Evolutionary conservation across 2,113 vertebrate genomes (phyloP), one percentile per base, ranked within the genome.

Genomic region (Amphiprion percula): DNA sequence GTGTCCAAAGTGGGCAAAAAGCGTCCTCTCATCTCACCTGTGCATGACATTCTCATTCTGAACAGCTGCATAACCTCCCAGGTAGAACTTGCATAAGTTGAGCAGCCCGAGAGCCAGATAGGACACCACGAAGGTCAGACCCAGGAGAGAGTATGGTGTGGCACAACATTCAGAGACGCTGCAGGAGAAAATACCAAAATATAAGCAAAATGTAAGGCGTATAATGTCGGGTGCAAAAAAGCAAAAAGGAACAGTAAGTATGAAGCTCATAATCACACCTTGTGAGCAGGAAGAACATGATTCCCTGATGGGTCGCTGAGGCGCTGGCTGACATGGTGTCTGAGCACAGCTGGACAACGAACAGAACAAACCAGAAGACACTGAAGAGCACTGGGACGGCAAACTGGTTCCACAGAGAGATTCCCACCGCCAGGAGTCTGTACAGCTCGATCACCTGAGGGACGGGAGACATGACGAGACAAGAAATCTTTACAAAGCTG

Each of bases 41-140:
- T 97, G 96, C 95, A 96, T 96, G 75, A 96, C 94, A 12, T 96
- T 96, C 73, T 96, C 95, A 1, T 96, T 95, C 70, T 95, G 95
- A 67, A 96, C 88, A 1, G 94, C 96, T 0, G 83, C 83, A 0
- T 91, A 95, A 52, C 96, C 96, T 71, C 93, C 94, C 71, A 97
- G 88, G 90, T 94, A 97, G 69, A 96, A 95, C 90, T 96, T 96
- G 94, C 96, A 96, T 44, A 97, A 90, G 86, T 93, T 96, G 55
- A 97, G 94, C 30, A 96, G 66, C 0, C 95, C 96, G 49, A 96
- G 86, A 23, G 96, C 96, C 79, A 95, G 85, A 92, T 96, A 97
- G 59, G 96, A 97, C 73, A 97, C 95, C 23, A 96, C 93, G 41
- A 96, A 97, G 17, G 96, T 95, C 86, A 97, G 93, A 61, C 96